Percentiles rank a stretch among this genome's conserved stretches.
Evolutionary conservation across 2,888 invertebrate genomes (phyloP).

Genomic region (Molanna angustata): DNA sequence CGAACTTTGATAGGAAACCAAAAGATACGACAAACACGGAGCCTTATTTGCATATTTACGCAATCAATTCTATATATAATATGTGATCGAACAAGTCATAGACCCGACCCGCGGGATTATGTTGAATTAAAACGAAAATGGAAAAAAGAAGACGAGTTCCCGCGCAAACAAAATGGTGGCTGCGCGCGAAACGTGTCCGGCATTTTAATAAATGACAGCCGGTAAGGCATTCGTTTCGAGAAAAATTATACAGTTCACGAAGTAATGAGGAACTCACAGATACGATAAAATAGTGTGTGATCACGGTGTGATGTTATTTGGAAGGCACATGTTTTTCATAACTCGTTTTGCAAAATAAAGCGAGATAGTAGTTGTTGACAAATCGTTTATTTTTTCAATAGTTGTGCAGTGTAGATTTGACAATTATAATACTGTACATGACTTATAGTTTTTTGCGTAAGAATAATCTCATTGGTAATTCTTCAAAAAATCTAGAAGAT

Average conservation of each 20-base stretch:
- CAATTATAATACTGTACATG: no score
- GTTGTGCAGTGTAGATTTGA: no score
- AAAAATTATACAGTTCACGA: background rate
- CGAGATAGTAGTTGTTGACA: no score
- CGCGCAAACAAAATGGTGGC: background rate
- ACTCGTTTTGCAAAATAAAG: no score
- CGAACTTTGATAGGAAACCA: background rate
- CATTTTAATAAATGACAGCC: background rate
- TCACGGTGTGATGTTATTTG: no score
- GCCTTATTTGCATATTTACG: background rate
- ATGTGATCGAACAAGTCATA: background rate
- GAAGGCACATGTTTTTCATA: no score
- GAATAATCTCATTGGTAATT: no score
- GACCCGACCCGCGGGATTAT: background rate
- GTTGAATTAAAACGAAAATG: background rate
- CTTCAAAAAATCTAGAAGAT: no score
- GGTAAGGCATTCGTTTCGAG: background rate
- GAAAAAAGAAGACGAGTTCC: background rate
- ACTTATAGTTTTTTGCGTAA: no score
- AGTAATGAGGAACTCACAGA: no score
- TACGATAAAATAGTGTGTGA: no score
- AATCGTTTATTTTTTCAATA: no score
- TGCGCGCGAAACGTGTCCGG: background rate
- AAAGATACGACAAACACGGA: background rate
- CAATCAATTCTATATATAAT: background rate